Evolutionary conservation across 2,113 vertebrate genomes (phyloP).

Genomic region (Chionodraco myersi): DNA sequence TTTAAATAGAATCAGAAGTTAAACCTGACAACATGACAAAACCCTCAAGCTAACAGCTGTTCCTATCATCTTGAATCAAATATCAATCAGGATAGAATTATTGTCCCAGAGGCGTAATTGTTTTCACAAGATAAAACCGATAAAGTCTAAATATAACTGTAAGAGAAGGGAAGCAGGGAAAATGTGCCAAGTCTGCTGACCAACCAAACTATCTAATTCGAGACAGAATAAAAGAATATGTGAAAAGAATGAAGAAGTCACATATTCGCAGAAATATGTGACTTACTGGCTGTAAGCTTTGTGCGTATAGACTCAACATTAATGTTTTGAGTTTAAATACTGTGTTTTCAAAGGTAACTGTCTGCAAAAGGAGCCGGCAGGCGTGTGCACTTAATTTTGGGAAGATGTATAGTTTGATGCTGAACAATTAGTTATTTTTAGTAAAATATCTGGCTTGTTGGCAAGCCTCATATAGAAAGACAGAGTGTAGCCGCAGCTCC

Average conservation of each 20-base stretch:
- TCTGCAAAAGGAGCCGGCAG: neutral
- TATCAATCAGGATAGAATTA: neutral
- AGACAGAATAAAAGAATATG: no score
- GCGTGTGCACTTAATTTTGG: slow-evolving; percentile 20
- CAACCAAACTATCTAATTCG: no score
- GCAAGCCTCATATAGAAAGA: slow-evolving; percentile 49
- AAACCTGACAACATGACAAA: neutral
- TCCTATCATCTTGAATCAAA: neutral
- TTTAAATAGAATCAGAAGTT: slow-evolving; percentile 6
- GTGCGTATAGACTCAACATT: neutral
- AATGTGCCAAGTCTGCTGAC: no score
- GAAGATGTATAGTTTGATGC: slow-evolving; percentile 36
- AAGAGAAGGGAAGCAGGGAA: no score
- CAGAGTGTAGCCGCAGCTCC: slow-evolving; percentile 35
- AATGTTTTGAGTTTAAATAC: neutral
- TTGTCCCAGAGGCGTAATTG: no score
- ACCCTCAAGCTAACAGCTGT: neutral
- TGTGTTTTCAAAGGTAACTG: slow-evolving; percentile 2
- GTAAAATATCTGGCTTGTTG: slow-evolving; percentile 51
- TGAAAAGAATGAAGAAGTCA: neutral
- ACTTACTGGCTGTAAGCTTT: no score
- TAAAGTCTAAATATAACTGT: no score
- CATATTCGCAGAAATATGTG: neutral
- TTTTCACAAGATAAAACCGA: no score
- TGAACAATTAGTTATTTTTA: slow-evolving; percentile 55